Evolutionary conservation across 2,888 invertebrate genomes (phyloP), one percentile per base, ranked within the genome.

Genomic region (Caenorhabditis zanzibari): DNA sequence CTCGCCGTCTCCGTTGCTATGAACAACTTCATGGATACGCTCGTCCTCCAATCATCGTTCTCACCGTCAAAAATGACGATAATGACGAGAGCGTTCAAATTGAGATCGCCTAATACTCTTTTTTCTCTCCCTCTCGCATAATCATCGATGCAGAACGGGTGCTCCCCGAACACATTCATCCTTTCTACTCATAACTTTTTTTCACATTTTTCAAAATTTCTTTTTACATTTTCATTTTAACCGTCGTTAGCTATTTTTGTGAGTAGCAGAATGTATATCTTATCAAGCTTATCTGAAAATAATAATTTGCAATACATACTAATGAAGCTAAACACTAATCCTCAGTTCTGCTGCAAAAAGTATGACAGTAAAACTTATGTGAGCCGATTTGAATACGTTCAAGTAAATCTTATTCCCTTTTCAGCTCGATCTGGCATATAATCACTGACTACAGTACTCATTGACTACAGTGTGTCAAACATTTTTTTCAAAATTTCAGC

Each of bases 1-100:
- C 84, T n/a, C 85, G 85, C 2, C 69, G 82, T 12, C 81, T 88
- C 5, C 81, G 85, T 24, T 82, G 82, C 35, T 88, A 84, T 52
- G 88, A 88, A 44, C 88, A 87, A 41, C 74, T 86, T 0, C 86
- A 88, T 41, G 88, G 89, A 24, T 89, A 89, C 63, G 88, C 88
- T 7, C 85, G 86, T 49, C 89, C 89, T 6, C 89, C 89, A 10
- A 84, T 89, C 59, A 89, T 89, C 26, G 88, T 89, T 7, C 77
- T 89, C 12, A 89, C 89, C 0, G 86, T 89, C 63, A 89, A 89
- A 66, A 89, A 89, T 47, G 89, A 89, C 64, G 88, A 88, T 35
- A 89, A 89, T 72, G 89, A 89, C 69, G 89, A 89, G 54, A 88
- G 88, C 72, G 89, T 89, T 52, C 89, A 89, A 73, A 89, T 89